A percentile compares a stretch with the other conserved stretches of the same genome.
phyloP scores from a whole-genome alignment of 1,140 invertebrate species.

The Sinonovacula constricta region DNA sequence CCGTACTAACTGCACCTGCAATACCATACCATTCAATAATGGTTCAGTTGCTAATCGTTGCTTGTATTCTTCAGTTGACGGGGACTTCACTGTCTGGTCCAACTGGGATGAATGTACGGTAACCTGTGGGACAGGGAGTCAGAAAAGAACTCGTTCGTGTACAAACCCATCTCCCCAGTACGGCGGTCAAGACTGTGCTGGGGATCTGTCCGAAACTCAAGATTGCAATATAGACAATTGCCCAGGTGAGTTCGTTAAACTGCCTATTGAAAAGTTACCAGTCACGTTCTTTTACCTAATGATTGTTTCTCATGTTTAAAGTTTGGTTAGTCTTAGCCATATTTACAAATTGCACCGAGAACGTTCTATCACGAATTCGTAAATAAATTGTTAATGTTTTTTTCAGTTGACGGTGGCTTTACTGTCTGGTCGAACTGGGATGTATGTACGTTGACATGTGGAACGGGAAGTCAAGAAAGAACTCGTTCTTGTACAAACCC shows the following conservation, averaged over 20 bases:
- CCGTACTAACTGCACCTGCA: no score
- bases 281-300: no score
- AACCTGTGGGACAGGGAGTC: conserved; percentile 30
- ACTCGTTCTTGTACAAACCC: conserved; percentile 54
- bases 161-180: conserved; percentile 46
- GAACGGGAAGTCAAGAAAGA: conserved; percentile 41
- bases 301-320: no score
- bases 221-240: conserved; percentile 46
- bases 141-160: conserved; percentile 34
- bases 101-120: conserved; percentile 12
- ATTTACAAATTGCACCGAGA: no score
- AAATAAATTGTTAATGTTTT: no score
- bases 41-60: no score
- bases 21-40: no score
- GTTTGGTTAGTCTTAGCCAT: no score
- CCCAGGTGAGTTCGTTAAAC: conserved; percentile 59
- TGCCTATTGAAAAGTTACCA: no score
- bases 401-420: conserved; percentile 57
- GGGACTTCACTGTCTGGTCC: conserved; percentile 18
- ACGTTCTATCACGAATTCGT: no score
- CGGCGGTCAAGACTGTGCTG: conserved; percentile 42
- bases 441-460: conserved; percentile 52
- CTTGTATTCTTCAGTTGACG: conserved; percentile 38
- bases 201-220: conserved; percentile 21
- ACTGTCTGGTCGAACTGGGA: conserved; percentile 42